phyloP scores from a whole-genome alignment of 2,888 invertebrate species.

The Andrena minutula region DNA sequence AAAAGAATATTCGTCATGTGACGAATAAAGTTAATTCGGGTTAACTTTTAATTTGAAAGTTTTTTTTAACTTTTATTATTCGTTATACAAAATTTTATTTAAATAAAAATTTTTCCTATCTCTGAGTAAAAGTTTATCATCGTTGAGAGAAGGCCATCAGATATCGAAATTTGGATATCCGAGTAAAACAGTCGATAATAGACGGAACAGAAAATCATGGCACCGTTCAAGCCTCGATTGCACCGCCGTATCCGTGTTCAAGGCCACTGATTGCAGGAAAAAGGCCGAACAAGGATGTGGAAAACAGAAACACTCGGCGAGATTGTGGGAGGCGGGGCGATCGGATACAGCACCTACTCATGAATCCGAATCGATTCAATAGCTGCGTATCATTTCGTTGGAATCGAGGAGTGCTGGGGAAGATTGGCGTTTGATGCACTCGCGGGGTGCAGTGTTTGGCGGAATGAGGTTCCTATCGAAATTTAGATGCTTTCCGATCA shows the following conservation, averaged over 20 bases:
- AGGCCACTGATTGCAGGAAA: background rate
- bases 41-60: too few relatives aligned
- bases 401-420: background rate
- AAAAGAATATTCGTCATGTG: too few relatives aligned
- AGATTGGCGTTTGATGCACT: constrained; percentile 10
- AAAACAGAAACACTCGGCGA: constrained; percentile 2
- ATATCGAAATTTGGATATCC: background rate
- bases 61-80: too few relatives aligned
- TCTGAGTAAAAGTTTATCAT: background rate
- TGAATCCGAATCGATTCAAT: constrained; percentile 23
- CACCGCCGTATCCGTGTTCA: background rate
- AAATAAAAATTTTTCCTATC: too few relatives aligned
- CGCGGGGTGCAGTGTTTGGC: background rate
- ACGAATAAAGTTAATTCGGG: too few relatives aligned
- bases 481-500: constrained; percentile 28
- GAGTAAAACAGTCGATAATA: background rate
- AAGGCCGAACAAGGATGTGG: background rate
- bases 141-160: constrained; percentile 5
- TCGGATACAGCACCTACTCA: constrained; percentile 20
- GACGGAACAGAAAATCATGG: background rate
- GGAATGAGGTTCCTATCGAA: constrained; percentile 19
- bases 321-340: background rate
- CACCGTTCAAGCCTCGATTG: constrained; percentile 1
- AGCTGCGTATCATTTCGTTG: constrained; percentile 20
- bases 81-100: too few relatives aligned